Conservation (phyloP, 1,140 invertebrate species). For the Lethrus apterus region DNA sequence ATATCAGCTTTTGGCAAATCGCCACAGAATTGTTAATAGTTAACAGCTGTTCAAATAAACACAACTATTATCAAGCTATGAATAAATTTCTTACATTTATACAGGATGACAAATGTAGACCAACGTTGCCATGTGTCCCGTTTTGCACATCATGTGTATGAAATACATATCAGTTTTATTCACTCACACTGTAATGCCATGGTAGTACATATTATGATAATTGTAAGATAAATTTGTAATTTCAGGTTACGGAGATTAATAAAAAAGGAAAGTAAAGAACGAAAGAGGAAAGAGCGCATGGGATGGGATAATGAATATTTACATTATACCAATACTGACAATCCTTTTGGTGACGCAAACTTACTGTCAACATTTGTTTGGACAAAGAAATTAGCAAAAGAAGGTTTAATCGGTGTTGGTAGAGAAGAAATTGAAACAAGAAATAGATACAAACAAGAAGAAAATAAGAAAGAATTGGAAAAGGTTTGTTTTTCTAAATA, state of each 20-base stretch:
- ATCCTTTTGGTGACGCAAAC: conserved; percentile 97
- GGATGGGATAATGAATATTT: conserved; percentile 95
- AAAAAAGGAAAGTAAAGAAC: conserved; percentile 90
- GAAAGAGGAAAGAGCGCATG: conserved; percentile 80
- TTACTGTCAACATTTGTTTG: conserved; percentile 91
- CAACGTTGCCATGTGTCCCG: too few species aligned
- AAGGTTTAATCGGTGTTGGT: conserved; percentile 75
- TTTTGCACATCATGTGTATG: too few species aligned
- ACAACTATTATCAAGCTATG: too few species aligned
- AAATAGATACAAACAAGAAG: conserved; percentile 81
- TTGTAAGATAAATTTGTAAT: too few species aligned
- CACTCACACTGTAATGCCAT: too few species aligned
- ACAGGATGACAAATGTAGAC: too few species aligned
- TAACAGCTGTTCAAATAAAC: too few species aligned
- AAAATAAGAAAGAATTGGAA: conserved; percentile 82
- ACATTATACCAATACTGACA: conserved; percentile 96
- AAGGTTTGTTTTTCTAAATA: conserved; percentile 50
- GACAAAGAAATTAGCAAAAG: conserved; percentile 93
- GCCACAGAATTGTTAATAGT: too few species aligned
- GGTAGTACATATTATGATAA: too few species aligned
- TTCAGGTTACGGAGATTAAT: conserved; percentile 66
- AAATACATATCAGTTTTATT: too few species aligned
- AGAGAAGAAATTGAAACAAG: conserved; percentile 78
- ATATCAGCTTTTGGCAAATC: too few species aligned
- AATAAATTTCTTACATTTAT: too few species aligned